Evolutionary conservation across 2,888 invertebrate genomes (phyloP), one percentile per base, ranked within the genome.

Genomic region (Teinopalpus imperialis): DNA sequence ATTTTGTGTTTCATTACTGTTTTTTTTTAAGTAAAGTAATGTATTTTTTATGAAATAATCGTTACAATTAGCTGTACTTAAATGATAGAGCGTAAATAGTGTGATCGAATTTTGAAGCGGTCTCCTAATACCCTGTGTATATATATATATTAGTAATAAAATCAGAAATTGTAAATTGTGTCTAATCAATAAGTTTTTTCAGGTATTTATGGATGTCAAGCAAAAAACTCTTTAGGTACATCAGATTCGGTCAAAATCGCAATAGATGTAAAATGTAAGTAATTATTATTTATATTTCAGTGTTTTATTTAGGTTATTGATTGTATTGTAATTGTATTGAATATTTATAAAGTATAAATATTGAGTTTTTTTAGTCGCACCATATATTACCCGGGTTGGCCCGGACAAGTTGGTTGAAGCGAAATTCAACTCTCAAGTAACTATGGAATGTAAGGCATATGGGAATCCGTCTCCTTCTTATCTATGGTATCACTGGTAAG

Each of bases 211-310:
- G 94, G 94, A 50, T 97, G 97, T 75, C 94, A 95, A 72, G 96
- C 96, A 2, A 92, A 94, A 68, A 97, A 97, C 73, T 92, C 92
- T 37, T 91, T 96, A 41, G 97, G 97, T 43, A 93, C 93, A 58
- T 95, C 96, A 32, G 94, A 94, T 64, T 94, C 95, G 1, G 91
- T 95, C 48, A 93, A 94, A 64, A 93, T 96, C 53, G 94, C 94
- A 74, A 91, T 97, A 54, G 95, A 96, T 72, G 94, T 97, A 31
- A 97, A 96, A 90, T 97, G 97, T 97, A 90, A 93, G 95, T 92
- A 55, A 8, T 35, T 24, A 2, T 23, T 1, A 20, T 9, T 1
- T 9, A 9, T 32, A 6, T 20, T 3, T 30, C 3, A 13, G n/a
- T 20, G 5, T 9, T 20, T 32, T 16, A 5, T 8, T 32, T 16